phyloP scores from a whole-genome alignment of 2,797 vertebrate genomes.

The Sphaeramia orbicularis region DNA sequence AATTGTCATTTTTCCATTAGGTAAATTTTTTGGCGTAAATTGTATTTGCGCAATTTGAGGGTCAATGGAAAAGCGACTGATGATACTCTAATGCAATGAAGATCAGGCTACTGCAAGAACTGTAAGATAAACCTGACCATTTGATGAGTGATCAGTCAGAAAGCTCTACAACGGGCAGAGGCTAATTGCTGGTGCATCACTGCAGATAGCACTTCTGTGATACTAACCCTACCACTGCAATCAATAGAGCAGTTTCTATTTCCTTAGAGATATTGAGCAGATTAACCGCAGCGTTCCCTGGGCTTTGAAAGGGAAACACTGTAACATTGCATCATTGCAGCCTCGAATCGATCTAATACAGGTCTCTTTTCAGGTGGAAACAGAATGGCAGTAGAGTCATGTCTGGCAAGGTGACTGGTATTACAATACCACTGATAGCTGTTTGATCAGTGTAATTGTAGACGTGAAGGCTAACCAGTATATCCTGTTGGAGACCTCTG shows the following conservation, averaged over 20 bases:
- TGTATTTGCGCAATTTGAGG: no score
- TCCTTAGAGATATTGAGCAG: slow-evolving; percentile 9
- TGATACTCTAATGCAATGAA: no score
- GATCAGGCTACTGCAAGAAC: no score
- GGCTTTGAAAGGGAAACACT: slow-evolving; percentile 1
- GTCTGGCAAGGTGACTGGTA: slow-evolving; percentile 10
- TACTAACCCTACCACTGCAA: neutral
- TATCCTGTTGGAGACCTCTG: slow-evolving; percentile 9
- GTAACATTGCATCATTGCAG: slow-evolving; percentile 1
- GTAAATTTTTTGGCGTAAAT: no score
- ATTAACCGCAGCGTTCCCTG: slow-evolving; percentile 2
- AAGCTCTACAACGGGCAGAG: neutral
- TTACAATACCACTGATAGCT: slow-evolving; percentile 8
- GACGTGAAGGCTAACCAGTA: neutral
- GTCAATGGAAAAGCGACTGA: no score
- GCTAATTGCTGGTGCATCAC: neutral
- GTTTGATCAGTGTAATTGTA: slow-evolving; percentile 28
- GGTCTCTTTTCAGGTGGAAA: slow-evolving; percentile 7
- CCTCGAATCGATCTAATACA: neutral
- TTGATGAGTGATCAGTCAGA: neutral
- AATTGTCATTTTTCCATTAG: no score
- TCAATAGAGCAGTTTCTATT: slow-evolving; percentile 16
- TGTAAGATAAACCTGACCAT: no score
- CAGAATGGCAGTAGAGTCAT: neutral
- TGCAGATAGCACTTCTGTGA: neutral